Percentiles rank a stretch among this genome's conserved stretches.
Evolutionary conservation across 2,888 invertebrate genomes (phyloP).

Genomic region (Sphaerophoria rueppellii): DNA sequence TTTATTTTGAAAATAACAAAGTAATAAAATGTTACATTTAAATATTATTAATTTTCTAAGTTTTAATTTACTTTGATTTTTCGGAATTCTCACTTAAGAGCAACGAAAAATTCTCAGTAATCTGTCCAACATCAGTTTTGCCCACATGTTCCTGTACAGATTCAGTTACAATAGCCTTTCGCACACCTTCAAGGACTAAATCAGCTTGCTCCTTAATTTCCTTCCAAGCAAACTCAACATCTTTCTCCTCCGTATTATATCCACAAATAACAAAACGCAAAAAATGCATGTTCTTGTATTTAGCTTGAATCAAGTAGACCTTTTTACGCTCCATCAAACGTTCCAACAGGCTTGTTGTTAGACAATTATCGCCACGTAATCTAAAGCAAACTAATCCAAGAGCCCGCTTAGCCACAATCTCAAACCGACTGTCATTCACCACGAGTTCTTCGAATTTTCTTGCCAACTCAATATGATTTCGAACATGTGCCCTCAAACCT

Average conservation of each 20-base stretch:
- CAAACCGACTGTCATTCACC: constrained; percentile 88
- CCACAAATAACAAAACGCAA: constrained; percentile 93
- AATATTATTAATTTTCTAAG: neutral
- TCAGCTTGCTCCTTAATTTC: constrained; percentile 86
- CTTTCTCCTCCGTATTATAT: constrained; percentile 86
- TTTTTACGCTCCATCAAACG: constrained; percentile 89
- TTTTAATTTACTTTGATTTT: constrained; percentile 37
- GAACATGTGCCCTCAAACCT: constrained; percentile 90
- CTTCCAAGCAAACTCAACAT: constrained; percentile 88
- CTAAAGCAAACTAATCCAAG: constrained; percentile 96
- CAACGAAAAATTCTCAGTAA: constrained; percentile 44
- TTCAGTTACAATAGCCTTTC: neutral
- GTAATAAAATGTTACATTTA: too few relatives aligned
- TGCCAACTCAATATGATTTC: constrained; percentile 89
- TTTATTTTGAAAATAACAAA: too few relatives aligned
- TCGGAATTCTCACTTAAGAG: constrained; percentile 28
- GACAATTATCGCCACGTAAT: constrained; percentile 87
- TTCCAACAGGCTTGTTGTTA: constrained; percentile 88
- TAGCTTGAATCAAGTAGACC: constrained; percentile 92
- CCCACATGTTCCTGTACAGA: neutral
- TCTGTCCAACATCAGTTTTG: constrained; percentile 37
- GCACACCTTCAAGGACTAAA: constrained; percentile 75
- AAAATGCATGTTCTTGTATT: constrained; percentile 86
- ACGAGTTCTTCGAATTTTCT: constrained; percentile 90
- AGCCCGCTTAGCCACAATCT: constrained; percentile 87